Conservation (phyloP, 2,113 vertebrate species). For the Xerus inauris region DNA sequence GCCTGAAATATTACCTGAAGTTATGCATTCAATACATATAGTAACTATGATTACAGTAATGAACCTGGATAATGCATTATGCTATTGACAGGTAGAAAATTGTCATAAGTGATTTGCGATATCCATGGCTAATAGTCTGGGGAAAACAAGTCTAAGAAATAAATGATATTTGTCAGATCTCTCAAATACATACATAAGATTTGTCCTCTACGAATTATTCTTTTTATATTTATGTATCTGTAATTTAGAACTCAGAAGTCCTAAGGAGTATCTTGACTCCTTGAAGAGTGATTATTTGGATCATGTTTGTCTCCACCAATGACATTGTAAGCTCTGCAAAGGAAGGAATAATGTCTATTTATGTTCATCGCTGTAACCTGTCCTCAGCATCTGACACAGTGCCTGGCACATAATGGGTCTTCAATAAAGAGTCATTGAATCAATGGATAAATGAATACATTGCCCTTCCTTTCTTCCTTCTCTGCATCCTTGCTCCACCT, state of each 20-base stretch:
- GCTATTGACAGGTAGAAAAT: conserved; percentile 22
- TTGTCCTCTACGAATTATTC: not conserved
- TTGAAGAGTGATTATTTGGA: not conserved
- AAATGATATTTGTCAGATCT: not conserved
- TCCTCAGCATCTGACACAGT: not conserved
- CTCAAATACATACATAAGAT: not conserved
- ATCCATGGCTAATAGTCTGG: not conserved
- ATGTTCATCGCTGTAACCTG: not conserved
- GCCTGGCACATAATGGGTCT: not conserved
- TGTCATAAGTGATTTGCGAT: not conserved
- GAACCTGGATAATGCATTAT: not conserved
- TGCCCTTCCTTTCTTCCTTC: not conserved
- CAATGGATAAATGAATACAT: not conserved
- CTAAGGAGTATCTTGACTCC: not conserved
- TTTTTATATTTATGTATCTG: not conserved
- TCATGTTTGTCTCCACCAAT: not conserved
- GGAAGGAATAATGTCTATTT: not conserved
- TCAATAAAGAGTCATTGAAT: not conserved
- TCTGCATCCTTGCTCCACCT: no score
- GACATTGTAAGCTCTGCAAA: not conserved
- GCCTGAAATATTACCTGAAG: conserved; percentile 32
- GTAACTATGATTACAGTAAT: conserved; percentile 23
- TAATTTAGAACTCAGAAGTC: not conserved
- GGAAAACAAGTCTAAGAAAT: not conserved
- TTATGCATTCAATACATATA: not conserved